Conservation (phyloP, 2,113 vertebrate species). For the Ardeotis arabs region DNA sequence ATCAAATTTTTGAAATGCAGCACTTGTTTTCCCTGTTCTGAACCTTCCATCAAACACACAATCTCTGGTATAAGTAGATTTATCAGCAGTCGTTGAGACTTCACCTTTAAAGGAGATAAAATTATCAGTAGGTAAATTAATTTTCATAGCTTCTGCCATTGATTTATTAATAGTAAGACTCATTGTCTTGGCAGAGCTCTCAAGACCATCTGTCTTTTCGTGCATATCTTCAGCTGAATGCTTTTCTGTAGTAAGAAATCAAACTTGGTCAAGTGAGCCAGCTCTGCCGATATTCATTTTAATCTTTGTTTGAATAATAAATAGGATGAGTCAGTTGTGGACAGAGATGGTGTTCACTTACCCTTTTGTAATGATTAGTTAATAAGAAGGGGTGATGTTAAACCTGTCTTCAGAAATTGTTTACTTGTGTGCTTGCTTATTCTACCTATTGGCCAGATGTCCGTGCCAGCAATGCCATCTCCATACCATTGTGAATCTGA, state of each 20-base stretch:
- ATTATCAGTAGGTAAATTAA: not conserved
- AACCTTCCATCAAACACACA: not conserved
- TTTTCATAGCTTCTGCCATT: not conserved
- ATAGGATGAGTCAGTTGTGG: not conserved
- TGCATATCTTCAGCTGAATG: not conserved
- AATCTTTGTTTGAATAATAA: constrained; percentile 30
- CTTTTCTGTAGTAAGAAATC: not conserved
- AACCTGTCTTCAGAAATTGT: not conserved
- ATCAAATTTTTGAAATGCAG: not conserved
- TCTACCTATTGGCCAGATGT: not conserved
- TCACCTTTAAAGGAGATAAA: not conserved
- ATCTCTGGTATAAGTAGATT: not conserved
- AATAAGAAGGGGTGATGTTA: not conserved
- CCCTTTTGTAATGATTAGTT: not conserved
- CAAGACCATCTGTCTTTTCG: not conserved
- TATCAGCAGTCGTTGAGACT: not conserved
- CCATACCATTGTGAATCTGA: not conserved
- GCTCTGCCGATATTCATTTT: not conserved
- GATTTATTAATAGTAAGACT: not conserved
- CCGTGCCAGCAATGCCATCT: not conserved
- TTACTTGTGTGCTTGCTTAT: not conserved
- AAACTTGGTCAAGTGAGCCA: not conserved
- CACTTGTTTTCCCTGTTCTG: not conserved
- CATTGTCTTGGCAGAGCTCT: not conserved
- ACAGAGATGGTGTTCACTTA: not conserved